Percentiles rank a stretch among this genome's conserved stretches.
Conservation (phyloP, 2,797 vertebrate species). For the Gobionotothen gibberifrons region DNA sequence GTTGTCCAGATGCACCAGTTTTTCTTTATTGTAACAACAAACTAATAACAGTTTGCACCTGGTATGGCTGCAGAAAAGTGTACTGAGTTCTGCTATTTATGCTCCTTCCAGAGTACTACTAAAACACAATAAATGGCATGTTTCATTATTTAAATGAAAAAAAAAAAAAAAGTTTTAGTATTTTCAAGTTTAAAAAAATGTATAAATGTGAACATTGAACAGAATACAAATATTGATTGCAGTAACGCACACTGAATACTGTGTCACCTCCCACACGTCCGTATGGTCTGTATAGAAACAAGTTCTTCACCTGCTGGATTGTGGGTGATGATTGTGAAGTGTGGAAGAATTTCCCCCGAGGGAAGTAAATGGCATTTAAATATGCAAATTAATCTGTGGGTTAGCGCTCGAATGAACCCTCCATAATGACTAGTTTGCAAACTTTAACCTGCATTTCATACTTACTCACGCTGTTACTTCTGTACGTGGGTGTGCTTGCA, state of each 20-base stretch:
- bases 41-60: no score
- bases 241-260: slow-evolving; percentile 44
- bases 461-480: not conserved
- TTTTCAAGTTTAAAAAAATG: no score
- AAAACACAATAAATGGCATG: no score
- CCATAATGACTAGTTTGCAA: slow-evolving; percentile 29
- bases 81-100: no score
- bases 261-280: slow-evolving; percentile 56
- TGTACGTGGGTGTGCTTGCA: slow-evolving; percentile 24
- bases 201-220: no score
- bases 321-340: slow-evolving; percentile 40
- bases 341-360: slow-evolving; percentile 11
- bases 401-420: slow-evolving; percentile 18
- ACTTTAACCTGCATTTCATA: slow-evolving; percentile 7
- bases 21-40: not conserved
- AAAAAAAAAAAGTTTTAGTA: no score
- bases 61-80: no score
- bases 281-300: slow-evolving; percentile 38
- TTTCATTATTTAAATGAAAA: no score
- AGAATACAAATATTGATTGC: slow-evolving; percentile 55
- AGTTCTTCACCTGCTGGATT: slow-evolving; percentile 53
- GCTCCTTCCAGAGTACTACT: no score
- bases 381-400: slow-evolving; percentile 40
- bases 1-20: not conserved
- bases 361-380: slow-evolving; percentile 27